Percentiles rank a stretch among this genome's conserved stretches.
Evolutionary conservation across 2,888 invertebrate genomes (phyloP).

Genomic region (Euspilapteryx auroguttella): DNA sequence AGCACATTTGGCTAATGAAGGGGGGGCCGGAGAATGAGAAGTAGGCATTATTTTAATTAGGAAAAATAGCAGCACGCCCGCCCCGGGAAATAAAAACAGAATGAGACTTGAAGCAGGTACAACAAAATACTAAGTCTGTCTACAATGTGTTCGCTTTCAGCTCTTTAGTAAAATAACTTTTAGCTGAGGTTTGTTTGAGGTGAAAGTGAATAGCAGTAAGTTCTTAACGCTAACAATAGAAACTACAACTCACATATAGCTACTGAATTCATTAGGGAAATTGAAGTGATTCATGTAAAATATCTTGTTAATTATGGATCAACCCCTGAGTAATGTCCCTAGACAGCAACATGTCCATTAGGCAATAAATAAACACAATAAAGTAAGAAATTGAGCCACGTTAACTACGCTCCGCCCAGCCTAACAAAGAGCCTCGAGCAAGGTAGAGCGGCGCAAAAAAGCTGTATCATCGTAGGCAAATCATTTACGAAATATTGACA

Average conservation of each 20-base stretch:
- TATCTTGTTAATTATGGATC: no score
- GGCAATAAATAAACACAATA: conserved; percentile 43
- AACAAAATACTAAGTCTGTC: no score
- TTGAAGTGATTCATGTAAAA: no score
- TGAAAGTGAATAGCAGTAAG: no score
- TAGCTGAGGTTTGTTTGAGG: no score
- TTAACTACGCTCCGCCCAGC: conserved; percentile 32
- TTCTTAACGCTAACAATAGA: no score
- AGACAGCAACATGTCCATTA: conserved; percentile 49
- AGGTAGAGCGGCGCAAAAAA: conserved; percentile 32
- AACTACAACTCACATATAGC: no score
- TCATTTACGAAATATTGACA: conserved; percentile 61
- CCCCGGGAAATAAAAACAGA: neutral
- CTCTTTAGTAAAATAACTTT: no score
- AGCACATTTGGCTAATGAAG: conserved; percentile 54
- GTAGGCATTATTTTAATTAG: conserved; percentile 56
- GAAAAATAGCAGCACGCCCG: conserved; percentile 21
- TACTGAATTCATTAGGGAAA: no score
- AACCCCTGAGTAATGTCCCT: no score
- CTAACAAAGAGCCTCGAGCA: conserved; percentile 26
- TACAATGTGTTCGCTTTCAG: no score
- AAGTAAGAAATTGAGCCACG: conserved; percentile 31
- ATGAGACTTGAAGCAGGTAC: neutral
- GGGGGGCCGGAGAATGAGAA: conserved; percentile 41
- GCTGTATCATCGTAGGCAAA: conserved; percentile 52